These are phyloP conservation scores for Euthynnus affinis DNA, from an alignment of 2,797 vertebrate genomes.

Conservation along the genomic window DNA sequence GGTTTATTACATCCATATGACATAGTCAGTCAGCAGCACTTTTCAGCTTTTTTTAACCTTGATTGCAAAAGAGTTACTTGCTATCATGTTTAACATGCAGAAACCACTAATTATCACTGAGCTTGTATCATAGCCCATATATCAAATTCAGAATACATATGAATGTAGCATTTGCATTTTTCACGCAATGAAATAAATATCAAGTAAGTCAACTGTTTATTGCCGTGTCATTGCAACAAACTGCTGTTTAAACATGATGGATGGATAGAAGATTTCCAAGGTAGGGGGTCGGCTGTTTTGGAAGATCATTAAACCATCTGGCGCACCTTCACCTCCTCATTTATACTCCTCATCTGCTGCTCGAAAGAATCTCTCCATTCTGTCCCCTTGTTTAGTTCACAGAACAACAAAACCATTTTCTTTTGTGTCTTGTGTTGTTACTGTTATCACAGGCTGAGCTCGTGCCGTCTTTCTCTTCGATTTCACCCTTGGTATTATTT, in stretches of 20 bases:
- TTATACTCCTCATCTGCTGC: conserved; percentile 30
- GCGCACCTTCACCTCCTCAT: conserved; percentile 39
- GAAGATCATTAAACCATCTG: conserved; percentile 45
- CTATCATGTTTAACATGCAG: not conserved
- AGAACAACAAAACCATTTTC: not conserved
- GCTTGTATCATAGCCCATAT: not conserved
- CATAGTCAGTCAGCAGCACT: too few species aligned
- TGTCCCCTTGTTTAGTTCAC: conserved; percentile 22
- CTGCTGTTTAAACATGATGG: conserved; percentile 30
- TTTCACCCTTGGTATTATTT: not conserved
- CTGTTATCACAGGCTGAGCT: not conserved
- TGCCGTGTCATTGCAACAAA: not conserved
- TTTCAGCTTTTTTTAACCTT: not conserved
- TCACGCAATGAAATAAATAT: not conserved
- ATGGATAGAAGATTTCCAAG: conserved; percentile 30
- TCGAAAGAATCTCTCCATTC: conserved; percentile 20
- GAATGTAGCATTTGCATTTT: not conserved
- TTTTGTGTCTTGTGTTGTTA: not conserved
- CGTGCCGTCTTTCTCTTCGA: not conserved
- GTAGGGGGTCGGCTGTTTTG: conserved; percentile 16
- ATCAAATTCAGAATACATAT: conserved; percentile 8
- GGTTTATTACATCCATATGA: not conserved
- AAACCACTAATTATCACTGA: conserved; percentile 3
- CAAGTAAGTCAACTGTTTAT: not conserved
- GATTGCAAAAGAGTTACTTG: not conserved